phyloP scores from a whole-genome alignment of 2,113 vertebrate genomes.

The Emydura subglobosa region DNA sequence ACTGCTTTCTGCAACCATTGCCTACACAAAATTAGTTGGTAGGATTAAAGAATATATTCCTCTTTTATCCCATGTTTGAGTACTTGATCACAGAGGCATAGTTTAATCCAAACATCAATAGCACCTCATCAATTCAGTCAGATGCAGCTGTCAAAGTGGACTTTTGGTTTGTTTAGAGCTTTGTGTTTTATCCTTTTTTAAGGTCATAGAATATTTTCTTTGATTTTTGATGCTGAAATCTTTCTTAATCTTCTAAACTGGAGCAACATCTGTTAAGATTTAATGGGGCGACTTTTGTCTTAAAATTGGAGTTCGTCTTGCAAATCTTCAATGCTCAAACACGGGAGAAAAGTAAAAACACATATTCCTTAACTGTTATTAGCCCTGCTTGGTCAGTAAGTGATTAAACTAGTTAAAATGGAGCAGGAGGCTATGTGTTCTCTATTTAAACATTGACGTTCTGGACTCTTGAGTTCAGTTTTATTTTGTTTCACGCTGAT shows the following conservation, averaged over 20 bases:
- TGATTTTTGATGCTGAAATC: conserved; percentile 93
- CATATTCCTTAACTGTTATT: conserved; percentile 29
- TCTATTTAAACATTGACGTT: conserved; percentile 8
- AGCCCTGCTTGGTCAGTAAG: conserved; percentile 52
- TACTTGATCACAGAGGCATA: conserved; percentile 95
- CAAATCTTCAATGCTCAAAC: conserved; percentile 75
- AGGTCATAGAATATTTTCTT: conserved; percentile 88
- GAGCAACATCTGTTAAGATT: conserved; percentile 87
- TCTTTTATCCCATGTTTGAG: conserved; percentile 95
- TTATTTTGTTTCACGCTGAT: conserved; percentile 64
- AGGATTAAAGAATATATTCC: conserved; percentile 95
- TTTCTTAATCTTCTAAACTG: conserved; percentile 92
- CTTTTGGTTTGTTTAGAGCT: conserved; percentile 87
- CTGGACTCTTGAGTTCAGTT: conserved; percentile 37
- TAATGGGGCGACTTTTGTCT: conserved; percentile 85
- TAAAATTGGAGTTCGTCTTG: conserved; percentile 80
- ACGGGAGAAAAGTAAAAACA: conserved; percentile 4
- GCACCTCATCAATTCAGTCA: conserved; percentile 88
- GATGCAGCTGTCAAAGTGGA: conserved; percentile 87
- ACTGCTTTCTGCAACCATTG: conserved; percentile 74
- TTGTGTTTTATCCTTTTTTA: conserved; percentile 86
- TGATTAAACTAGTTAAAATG: conserved; percentile 60
- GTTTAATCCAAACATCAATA: conserved; percentile 97
- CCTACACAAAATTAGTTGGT: conserved; percentile 87
- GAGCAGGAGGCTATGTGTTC: neutral